phyloP scores from a whole-genome alignment of 2,113 vertebrate species.

The Procavia capensis region DNA sequence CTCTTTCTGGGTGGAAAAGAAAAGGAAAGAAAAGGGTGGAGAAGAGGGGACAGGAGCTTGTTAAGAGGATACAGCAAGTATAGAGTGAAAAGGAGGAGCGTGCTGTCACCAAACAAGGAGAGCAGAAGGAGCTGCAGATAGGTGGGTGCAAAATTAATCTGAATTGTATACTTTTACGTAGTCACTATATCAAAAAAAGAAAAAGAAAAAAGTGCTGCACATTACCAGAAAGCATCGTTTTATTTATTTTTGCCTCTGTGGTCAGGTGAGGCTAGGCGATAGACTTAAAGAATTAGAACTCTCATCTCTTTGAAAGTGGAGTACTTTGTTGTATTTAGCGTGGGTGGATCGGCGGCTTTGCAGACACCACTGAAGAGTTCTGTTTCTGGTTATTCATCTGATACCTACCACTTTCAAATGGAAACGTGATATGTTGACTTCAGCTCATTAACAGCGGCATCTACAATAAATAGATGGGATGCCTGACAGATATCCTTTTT shows the following conservation, averaged over 20 bases:
- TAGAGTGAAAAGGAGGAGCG: too few relatives aligned
- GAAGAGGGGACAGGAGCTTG: too few relatives aligned
- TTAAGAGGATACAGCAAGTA: too few relatives aligned
- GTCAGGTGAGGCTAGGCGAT: slow-evolving; percentile 48
- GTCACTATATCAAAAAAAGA: too few relatives aligned
- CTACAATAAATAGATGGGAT: slow-evolving; percentile 71
- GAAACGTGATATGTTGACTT: slow-evolving; percentile 86
- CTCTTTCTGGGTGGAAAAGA: too few relatives aligned
- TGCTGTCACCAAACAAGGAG: too few relatives aligned
- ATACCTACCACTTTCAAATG: slow-evolving; percentile 84
- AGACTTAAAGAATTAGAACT: slow-evolving; percentile 28
- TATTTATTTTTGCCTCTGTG: slow-evolving; percentile 57
- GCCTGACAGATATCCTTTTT: slow-evolving; percentile 82
- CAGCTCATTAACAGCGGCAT: slow-evolving; percentile 79
- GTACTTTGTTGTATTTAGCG: slow-evolving; percentile 74
- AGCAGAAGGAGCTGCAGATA: too few relatives aligned
- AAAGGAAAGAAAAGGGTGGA: too few relatives aligned
- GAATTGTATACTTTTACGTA: too few relatives aligned
- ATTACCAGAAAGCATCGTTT: slow-evolving; percentile 7
- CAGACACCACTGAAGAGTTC: slow-evolving; percentile 85
- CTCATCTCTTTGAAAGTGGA: slow-evolving; percentile 82
- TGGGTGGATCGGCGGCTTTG: slow-evolving; percentile 80
- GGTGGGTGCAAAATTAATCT: too few relatives aligned
- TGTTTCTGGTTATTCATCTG: slow-evolving; percentile 86
- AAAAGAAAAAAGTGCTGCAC: slow-evolving; percentile 59